Evolutionary conservation across 2,113 vertebrate species (phyloP).

Genomic region (Zonotrichia leucophrys): DNA sequence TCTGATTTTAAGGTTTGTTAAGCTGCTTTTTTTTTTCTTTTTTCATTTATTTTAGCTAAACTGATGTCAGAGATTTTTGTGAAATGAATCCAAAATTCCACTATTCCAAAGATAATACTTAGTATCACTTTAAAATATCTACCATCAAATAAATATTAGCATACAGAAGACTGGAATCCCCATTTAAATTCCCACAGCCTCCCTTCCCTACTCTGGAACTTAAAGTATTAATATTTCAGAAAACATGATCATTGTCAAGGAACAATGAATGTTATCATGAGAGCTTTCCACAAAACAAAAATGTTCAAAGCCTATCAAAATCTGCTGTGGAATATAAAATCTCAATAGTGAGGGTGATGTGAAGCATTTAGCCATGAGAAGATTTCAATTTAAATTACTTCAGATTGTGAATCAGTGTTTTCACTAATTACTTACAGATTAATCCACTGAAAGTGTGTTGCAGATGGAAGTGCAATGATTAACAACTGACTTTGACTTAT

Average conservation of each 20-base stretch:
- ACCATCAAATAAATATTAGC: not conserved
- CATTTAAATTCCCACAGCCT: fast-evolving
- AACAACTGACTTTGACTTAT: not conserved
- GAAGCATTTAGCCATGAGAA: not conserved
- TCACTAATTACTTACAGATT: not conserved
- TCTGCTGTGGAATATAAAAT: not conserved
- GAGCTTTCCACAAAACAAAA: not conserved
- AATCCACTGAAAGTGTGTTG: not conserved
- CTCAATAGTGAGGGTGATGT: fast-evolving
- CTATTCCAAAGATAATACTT: not conserved
- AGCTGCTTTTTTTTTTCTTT: not conserved
- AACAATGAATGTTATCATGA: not conserved
- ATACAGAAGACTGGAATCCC: not conserved
- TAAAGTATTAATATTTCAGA: not conserved
- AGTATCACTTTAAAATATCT: not conserved
- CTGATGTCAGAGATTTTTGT: not conserved
- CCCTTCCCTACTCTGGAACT: not conserved
- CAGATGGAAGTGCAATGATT: not conserved
- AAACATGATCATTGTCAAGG: not conserved
- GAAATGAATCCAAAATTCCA: not conserved
- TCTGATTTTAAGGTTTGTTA: slow-evolving; percentile 75
- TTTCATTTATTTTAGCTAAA: not conserved
- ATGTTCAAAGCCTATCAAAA: not conserved
- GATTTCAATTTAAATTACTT: not conserved
- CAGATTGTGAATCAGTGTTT: not conserved